Percentiles rank a stretch among this genome's conserved stretches.
Evolutionary conservation across 92 coral and sea anemone genomes (phyloP).

Genomic region (Epizoanthus scotinus): DNA sequence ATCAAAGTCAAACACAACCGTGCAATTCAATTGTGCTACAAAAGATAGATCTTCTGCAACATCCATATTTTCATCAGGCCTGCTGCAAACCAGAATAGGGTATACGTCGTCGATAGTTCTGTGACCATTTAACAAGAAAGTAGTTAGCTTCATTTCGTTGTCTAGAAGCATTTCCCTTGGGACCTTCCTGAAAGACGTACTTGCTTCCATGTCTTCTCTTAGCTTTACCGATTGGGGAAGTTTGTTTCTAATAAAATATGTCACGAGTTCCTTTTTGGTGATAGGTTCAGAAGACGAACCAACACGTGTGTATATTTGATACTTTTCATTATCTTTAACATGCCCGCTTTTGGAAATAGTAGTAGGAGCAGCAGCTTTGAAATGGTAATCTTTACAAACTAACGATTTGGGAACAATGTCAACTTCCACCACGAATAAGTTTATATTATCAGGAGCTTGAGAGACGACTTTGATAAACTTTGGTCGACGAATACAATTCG

Average conservation of each 20-base stretch:
- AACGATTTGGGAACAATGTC: constrained; percentile 30
- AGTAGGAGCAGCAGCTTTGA: constrained; percentile 33
- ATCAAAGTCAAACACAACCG: constrained; percentile 40
- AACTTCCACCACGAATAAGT: constrained; percentile 25
- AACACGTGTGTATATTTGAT: constrained; percentile 23
- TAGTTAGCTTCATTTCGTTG: constrained; percentile 30
- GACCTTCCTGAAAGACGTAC: constrained; percentile 10
- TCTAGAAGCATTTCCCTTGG: constrained; percentile 10
- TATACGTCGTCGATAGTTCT: constrained; percentile 23
- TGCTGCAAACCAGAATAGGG: constrained; percentile 28
- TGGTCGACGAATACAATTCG: constrained; percentile 25
- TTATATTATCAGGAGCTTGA: neutral
- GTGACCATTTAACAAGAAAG: constrained; percentile 24
- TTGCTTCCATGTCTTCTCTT: constrained; percentile 19
- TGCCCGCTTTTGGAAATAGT: neutral
- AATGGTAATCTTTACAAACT: constrained; percentile 15
- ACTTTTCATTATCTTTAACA: neutral
- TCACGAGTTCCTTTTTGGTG: neutral
- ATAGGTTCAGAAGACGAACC: constrained; percentile 37
- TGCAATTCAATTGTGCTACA: constrained; percentile 36
- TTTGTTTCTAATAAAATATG: neutral
- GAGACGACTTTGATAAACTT: constrained; percentile 23
- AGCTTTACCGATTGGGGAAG: neutral
- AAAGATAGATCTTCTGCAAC: constrained; percentile 18
- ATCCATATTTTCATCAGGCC: constrained; percentile 19